Conservation (phyloP, 2,113 vertebrate genomes). For the Aptenodytes forsteri region DNA sequence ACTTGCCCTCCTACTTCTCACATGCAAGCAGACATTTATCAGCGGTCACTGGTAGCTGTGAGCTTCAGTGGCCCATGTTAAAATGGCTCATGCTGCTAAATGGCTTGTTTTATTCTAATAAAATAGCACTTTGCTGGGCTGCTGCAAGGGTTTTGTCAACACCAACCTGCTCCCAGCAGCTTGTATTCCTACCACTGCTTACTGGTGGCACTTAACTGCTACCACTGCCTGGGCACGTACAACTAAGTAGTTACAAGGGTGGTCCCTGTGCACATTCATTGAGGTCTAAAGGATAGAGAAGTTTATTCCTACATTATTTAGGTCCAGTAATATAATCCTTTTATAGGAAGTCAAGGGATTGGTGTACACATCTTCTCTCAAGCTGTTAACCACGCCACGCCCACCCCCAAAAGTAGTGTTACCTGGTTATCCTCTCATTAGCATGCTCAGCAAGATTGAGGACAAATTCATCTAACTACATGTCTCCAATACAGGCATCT, state of each 20-base stretch:
- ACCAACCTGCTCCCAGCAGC: neutral
- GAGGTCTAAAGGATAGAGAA: neutral
- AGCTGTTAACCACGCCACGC: neutral
- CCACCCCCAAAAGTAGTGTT: neutral
- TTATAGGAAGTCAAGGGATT: neutral
- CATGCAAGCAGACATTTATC: neutral
- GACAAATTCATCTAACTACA: neutral
- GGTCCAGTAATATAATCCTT: neutral
- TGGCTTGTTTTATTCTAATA: neutral
- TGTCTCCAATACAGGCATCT: neutral
- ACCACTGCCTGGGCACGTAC: neutral
- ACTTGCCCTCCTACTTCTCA: neutral
- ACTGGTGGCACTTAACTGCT: neutral
- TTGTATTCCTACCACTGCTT: neutral
- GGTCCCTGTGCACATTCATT: no score
- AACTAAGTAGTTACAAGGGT: neutral
- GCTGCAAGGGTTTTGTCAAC: neutral
- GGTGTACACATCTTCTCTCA: accelerated
- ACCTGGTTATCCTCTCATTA: neutral
- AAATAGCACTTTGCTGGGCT: neutral
- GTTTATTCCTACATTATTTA: neutral
- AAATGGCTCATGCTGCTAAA: neutral
- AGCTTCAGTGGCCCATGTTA: neutral
- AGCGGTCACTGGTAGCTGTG: neutral
- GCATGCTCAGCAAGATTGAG: neutral